These are phyloP conservation scores for Sinocyclocheilus anshuiensis DNA, from an alignment of 2,113 vertebrate species.

Conservation along the genomic window DNA sequence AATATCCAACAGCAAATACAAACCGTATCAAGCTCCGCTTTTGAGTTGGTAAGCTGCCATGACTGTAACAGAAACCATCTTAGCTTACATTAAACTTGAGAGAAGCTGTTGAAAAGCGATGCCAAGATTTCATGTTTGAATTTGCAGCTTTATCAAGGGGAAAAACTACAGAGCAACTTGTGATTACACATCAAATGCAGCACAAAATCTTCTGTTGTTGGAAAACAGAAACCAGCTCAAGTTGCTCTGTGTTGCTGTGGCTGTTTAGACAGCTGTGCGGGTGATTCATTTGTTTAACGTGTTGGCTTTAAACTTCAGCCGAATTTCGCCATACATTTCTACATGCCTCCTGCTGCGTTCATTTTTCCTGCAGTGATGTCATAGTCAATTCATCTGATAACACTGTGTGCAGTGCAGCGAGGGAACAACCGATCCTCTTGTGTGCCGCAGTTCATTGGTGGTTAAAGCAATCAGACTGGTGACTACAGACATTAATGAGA, in stretches of 20 bases:
- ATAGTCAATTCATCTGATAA: constrained; percentile 21
- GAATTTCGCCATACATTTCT: constrained; percentile 34
- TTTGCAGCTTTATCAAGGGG: constrained; percentile 1
- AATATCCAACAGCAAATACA: constrained; percentile 4
- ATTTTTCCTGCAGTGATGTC: constrained; percentile 40
- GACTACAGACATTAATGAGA: constrained; percentile 34
- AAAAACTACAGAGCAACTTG: constrained; percentile 17
- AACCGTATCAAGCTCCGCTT: background rate
- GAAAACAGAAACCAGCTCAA: background rate
- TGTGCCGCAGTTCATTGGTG: constrained; percentile 18
- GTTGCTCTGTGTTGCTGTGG: background rate
- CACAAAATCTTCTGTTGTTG: constrained; percentile 37
- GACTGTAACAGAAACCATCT: background rate
- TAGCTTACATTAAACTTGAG: constrained; percentile 3
- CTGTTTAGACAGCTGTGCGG: constrained; percentile 51
- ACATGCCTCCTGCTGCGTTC: constrained; percentile 15
- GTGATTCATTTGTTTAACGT: constrained; percentile 56
- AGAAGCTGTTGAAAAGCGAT: background rate
- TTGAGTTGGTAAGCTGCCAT: background rate
- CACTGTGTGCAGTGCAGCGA: background rate
- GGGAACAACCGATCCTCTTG: constrained; percentile 14
- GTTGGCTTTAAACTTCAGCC: constrained; percentile 40
- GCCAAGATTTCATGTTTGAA: constrained; percentile 10
- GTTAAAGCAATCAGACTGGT: constrained; percentile 31
- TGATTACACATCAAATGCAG: constrained; percentile 15